Evolutionary conservation across 2,797 vertebrate species (phyloP), one percentile per base, ranked within the genome.

Genomic region (Xenopus petersii): DNA sequence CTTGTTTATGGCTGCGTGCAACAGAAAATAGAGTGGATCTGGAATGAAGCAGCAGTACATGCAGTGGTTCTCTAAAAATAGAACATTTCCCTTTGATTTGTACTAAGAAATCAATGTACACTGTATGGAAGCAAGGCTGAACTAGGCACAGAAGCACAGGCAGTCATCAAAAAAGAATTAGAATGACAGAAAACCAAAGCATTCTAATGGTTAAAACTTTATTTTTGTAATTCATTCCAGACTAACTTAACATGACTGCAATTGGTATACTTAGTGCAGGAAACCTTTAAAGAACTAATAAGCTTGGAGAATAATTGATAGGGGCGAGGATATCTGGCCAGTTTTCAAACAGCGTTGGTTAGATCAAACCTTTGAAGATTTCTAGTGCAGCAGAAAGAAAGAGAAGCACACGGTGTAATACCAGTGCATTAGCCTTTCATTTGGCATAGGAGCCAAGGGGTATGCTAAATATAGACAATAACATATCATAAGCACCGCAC

Each of bases 371-470:
- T 51, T 12, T 51, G 11, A 51, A 51, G 49, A 51, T n/a, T 30
- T 21, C 54, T 58, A 30, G 68, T 71, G 46, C 67, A 62, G 42
- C 12, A 60, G 11, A 42, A 75, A 21, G 65, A 24, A 70, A 56
- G 17, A 63, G 3, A 62, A 67, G 56, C 33, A 59, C n/a, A 42
- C 51, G 26, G 64, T 51, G 12, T 36, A 74, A 33, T 61, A 59
- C 48, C 17, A 24, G 26, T 48, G 21, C 9, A 49, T 76, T 71
- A 77, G 64, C 26, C 63, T 67, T 77, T 62, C 70, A 77, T 77
- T 71, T 61, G 47, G 54, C 69, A 77, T 71, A 69, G 71, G 70
- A 67, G 75, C 7, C 47, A 26, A 55, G 58, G 46, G 48, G 55
- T 60, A n/a, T 55, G 71, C 56, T 71, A 13, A 63, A 77, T 71